phyloP scores from a whole-genome alignment of 2,113 vertebrate genomes.

The Macrotus californicus region DNA sequence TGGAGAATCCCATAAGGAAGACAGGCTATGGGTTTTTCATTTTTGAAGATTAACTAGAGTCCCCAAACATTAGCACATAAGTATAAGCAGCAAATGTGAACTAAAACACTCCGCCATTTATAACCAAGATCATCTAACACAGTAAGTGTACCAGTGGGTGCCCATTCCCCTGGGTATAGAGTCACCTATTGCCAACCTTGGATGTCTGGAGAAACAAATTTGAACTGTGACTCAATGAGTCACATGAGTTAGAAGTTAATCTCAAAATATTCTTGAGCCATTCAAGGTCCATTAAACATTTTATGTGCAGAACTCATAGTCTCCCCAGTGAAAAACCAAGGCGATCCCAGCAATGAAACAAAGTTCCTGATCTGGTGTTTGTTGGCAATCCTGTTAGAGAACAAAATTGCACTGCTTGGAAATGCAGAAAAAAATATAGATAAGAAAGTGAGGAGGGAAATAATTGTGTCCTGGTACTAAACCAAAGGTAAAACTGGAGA shows the following conservation, averaged over 20 bases:
- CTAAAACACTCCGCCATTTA: background rate
- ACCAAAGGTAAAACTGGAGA: constrained; percentile 1
- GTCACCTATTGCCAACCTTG: background rate
- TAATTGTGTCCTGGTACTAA: background rate
- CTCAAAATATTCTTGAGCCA: background rate
- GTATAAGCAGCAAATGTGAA: background rate
- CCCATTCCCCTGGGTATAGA: background rate
- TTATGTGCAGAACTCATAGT: background rate
- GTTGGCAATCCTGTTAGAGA: background rate
- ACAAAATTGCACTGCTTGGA: background rate
- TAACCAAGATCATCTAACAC: background rate
- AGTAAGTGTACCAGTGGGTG: background rate
- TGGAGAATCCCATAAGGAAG: background rate
- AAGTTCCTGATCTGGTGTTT: background rate
- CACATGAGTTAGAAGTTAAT: background rate
- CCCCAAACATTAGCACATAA: background rate
- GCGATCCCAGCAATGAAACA: background rate
- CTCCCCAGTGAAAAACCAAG: background rate
- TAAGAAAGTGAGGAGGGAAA: background rate
- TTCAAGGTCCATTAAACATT: background rate
- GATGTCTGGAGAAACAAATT: background rate
- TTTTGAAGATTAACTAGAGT: background rate
- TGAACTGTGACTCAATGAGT: background rate
- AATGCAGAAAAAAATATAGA: background rate
- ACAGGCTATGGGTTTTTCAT: background rate